These are phyloP conservation scores for Lasioglossum oenotherae DNA, from an alignment of 2,888 invertebrate species.

Conservation along the genomic window DNA sequence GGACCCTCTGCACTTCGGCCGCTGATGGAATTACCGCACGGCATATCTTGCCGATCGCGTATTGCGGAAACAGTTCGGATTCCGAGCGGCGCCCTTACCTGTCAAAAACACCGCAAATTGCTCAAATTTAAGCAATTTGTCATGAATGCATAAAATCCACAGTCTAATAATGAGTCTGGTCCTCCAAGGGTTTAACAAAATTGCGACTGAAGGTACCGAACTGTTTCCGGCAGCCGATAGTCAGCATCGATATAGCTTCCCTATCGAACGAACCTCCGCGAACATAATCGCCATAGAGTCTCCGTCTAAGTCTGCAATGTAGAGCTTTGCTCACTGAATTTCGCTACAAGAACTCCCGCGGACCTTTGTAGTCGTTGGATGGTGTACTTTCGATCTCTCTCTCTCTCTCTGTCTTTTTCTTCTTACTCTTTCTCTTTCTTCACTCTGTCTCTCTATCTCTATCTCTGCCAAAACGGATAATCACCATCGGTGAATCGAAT, in stretches of 20 bases:
- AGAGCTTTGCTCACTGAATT: constrained; percentile 39
- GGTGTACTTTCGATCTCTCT: constrained; percentile 39
- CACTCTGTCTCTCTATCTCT: background rate
- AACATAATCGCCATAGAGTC: constrained; percentile 2
- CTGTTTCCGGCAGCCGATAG: background rate
- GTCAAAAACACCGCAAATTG: no score
- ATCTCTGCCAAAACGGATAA: background rate
- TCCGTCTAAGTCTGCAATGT: constrained; percentile 24
- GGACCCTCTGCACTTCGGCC: background rate
- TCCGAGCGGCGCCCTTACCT: no score
- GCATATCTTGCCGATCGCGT: background rate
- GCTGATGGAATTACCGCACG: background rate
- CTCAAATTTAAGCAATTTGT: no score
- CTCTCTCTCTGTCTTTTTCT: background rate
- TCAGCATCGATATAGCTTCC: background rate
- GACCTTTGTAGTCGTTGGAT: constrained; percentile 49
- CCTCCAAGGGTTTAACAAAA: no score
- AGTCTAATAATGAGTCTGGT: no score
- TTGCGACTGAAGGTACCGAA: background rate
- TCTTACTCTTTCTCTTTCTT: background rate
- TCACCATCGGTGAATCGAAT: background rate
- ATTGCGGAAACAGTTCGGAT: background rate
- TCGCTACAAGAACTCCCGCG: constrained; percentile 31
- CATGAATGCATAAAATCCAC: no score
- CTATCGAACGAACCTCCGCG: constrained; percentile 41